These are phyloP conservation scores for Rallus limicola DNA, from an alignment of 2,113 vertebrate genomes.

Conservation along the genomic window DNA sequence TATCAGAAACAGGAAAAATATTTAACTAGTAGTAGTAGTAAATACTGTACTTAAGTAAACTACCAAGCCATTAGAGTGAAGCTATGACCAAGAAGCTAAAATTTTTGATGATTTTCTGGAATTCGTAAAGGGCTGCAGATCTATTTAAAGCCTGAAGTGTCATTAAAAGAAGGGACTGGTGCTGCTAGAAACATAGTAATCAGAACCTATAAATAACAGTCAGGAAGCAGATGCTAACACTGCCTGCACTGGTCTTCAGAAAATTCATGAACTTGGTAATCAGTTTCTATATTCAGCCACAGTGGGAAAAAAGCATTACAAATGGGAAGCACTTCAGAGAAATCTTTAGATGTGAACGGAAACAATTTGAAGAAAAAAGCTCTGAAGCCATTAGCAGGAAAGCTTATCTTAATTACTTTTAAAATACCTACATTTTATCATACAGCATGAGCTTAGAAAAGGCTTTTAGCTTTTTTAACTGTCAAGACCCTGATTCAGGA, in stretches of 20 bases:
- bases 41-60: background rate
- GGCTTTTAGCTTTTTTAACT: background rate
- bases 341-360: slow-evolving; percentile 36
- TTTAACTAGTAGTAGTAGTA: background rate
- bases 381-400: slow-evolving; percentile 32
- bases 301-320: slow-evolving; percentile 29
- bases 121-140: background rate
- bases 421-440: background rate
- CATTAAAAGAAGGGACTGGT: slow-evolving; percentile 19
- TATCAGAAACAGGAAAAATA: background rate
- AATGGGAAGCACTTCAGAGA: slow-evolving; percentile 49
- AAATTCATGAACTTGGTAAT: slow-evolving; percentile 61
- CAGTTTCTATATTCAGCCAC: slow-evolving; percentile 58
- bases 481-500: background rate
- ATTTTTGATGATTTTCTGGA: background rate
- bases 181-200: slow-evolving; percentile 45
- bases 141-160: slow-evolving; percentile 32
- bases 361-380: slow-evolving; percentile 30
- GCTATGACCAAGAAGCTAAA: background rate
- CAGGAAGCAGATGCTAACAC: slow-evolving; percentile 56
- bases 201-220: slow-evolving; percentile 48
- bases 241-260: slow-evolving; percentile 39
- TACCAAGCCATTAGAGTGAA: background rate
- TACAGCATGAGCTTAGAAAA: background rate
- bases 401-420: slow-evolving; percentile 54